Percentiles rank a stretch among this genome's conserved stretches.
phyloP scores from a whole-genome alignment of 2,797 vertebrate species.

The Onychomys torridus region DNA sequence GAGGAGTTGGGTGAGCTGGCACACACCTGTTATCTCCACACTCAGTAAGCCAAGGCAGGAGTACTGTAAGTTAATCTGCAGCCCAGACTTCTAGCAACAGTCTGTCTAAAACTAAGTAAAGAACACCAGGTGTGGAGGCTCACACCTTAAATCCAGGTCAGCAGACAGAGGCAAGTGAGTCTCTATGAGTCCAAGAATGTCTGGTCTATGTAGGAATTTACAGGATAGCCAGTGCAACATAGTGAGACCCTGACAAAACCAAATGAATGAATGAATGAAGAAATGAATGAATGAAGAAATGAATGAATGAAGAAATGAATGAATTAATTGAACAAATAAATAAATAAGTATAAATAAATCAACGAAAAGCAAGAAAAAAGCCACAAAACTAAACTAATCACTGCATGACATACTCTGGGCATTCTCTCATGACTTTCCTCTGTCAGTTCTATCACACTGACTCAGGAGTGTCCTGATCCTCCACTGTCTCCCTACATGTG shows the following conservation, averaged over 20 bases:
- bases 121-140: not conserved
- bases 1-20: not conserved
- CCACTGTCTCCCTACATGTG: not conserved
- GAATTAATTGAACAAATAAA: not conserved
- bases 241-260: not conserved
- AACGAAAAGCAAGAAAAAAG: not conserved
- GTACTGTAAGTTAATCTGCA: not conserved
- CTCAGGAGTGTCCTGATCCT: not conserved
- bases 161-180: not conserved
- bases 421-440: not conserved
- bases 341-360: not conserved
- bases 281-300: not conserved
- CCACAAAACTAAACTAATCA: not conserved
- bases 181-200: not conserved
- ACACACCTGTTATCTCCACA: not conserved
- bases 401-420: rapidly evolving
- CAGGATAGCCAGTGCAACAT: not conserved
- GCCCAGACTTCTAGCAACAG: not conserved
- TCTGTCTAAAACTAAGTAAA: not conserved
- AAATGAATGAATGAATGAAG: not conserved
- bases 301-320: not conserved
- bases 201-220: not conserved
- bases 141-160: not conserved
- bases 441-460: not conserved
- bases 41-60: not conserved